Percentiles rank a stretch among this genome's conserved stretches.
Evolutionary conservation across 2,797 vertebrate species (phyloP).

Genomic region (Spinus pinus): DNA sequence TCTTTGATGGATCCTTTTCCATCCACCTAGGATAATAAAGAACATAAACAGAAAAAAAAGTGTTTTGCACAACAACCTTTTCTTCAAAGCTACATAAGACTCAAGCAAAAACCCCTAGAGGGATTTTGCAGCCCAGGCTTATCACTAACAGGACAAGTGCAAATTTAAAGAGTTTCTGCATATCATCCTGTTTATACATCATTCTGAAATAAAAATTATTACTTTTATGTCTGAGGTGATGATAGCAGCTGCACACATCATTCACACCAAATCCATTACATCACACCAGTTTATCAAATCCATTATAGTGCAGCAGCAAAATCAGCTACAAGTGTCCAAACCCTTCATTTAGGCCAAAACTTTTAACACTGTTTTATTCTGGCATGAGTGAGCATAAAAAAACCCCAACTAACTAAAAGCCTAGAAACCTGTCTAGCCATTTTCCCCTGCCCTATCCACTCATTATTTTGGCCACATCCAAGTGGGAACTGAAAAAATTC

Average conservation of each 20-base stretch:
- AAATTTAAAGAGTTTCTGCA: not conserved
- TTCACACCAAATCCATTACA: not conserved
- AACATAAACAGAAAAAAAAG: not conserved
- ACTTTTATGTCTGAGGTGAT: not conserved
- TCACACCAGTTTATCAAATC: not conserved
- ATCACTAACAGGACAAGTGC: not conserved
- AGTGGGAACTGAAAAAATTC: not conserved
- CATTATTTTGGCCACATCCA: not conserved
- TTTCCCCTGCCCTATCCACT: not conserved
- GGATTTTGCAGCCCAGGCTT: not conserved
- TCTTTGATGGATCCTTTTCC: constrained; percentile 95
- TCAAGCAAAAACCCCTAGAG: not conserved
- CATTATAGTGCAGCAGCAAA: not conserved
- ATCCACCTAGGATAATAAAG: constrained; percentile 84
- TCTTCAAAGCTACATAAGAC: not conserved
- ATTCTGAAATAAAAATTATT: not conserved
- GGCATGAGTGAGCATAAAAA: not conserved
- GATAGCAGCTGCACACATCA: not conserved
- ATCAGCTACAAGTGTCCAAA: not conserved
- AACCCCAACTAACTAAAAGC: not conserved
- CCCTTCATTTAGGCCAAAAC: not conserved
- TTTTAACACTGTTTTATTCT: not conserved
- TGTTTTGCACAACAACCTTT: not conserved
- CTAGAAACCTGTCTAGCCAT: not conserved
- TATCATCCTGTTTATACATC: not conserved